phyloP scores from a whole-genome alignment of 2,888 invertebrate species.

The Beris chalybata region DNA sequence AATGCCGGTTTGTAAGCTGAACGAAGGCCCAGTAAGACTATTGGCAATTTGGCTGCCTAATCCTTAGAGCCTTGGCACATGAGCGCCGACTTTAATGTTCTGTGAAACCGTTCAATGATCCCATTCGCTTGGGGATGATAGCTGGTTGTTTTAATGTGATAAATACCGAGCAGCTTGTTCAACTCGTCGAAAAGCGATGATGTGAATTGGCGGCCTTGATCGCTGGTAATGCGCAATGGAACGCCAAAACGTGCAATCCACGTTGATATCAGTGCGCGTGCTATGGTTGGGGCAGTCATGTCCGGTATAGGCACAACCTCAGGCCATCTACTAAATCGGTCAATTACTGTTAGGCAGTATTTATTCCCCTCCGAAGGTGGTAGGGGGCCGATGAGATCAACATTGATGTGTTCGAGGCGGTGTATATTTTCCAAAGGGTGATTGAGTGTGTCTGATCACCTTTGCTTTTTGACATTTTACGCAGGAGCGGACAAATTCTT shows the following conservation, averaged over 20 bases:
- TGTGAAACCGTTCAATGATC: conserved; percentile 51
- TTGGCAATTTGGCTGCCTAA: conserved; percentile 46
- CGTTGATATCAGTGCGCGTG: conserved; percentile 26
- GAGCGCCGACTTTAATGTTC: conserved; percentile 50
- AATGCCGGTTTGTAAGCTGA: conserved; percentile 44
- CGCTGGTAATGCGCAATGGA: conserved; percentile 47
- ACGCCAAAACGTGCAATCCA: conserved; percentile 55
- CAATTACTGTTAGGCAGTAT: conserved; percentile 28
- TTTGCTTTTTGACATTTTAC: conserved; percentile 9
- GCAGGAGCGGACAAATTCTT: conserved; percentile 2
- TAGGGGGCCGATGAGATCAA: neutral
- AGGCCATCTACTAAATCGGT: neutral
- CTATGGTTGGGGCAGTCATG: conserved; percentile 34
- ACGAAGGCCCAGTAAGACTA: conserved; percentile 47
- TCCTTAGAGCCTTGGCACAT: conserved; percentile 40
- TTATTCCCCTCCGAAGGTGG: conserved; percentile 11
- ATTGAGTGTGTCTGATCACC: conserved; percentile 3
- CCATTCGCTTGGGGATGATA: conserved; percentile 53
- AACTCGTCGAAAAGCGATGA: conserved; percentile 43
- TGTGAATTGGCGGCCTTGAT: conserved; percentile 50
- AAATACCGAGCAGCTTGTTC: conserved; percentile 42
- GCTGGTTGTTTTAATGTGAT: conserved; percentile 44
- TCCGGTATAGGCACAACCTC: conserved; percentile 29
- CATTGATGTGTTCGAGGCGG: conserved; percentile 2
- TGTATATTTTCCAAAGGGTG: neutral